Conservation (phyloP, 2,888 invertebrate species). For the Phorcus lineatus region DNA sequence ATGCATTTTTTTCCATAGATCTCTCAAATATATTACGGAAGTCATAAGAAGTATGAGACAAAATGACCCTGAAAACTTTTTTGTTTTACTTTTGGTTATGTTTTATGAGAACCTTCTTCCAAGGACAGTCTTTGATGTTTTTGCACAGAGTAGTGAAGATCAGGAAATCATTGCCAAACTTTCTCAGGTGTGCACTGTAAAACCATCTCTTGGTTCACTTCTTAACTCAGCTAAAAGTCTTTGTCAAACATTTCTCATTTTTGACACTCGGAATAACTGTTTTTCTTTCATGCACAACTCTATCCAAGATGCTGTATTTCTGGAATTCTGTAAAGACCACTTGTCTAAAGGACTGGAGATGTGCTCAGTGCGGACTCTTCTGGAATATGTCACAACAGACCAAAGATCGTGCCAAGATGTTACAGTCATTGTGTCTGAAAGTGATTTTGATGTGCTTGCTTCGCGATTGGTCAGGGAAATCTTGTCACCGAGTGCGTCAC, state of each 20-base stretch:
- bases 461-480: neutral
- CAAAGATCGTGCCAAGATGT: neutral
- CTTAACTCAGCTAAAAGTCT: neutral
- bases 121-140: neutral
- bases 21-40: neutral
- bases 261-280: neutral
- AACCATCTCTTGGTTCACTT: too few relatives aligned
- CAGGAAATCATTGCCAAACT: neutral
- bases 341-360: neutral
- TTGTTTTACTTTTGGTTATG: neutral
- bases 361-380: neutral
- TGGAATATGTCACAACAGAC: neutral
- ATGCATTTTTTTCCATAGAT: neutral
- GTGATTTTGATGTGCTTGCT: neutral
- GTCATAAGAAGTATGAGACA: neutral
- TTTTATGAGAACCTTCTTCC: neutral
- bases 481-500: neutral
- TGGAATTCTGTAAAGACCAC: neutral
- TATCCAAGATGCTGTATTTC: neutral
- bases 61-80: neutral
- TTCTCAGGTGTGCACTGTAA: too few relatives aligned
- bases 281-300: neutral
- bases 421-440: neutral
- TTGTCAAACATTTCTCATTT: neutral
- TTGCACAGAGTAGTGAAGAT: neutral